Base-by-base conservation (phyloP, 2,888 invertebrate species). In the Argynnis bischoffii region DNA sequence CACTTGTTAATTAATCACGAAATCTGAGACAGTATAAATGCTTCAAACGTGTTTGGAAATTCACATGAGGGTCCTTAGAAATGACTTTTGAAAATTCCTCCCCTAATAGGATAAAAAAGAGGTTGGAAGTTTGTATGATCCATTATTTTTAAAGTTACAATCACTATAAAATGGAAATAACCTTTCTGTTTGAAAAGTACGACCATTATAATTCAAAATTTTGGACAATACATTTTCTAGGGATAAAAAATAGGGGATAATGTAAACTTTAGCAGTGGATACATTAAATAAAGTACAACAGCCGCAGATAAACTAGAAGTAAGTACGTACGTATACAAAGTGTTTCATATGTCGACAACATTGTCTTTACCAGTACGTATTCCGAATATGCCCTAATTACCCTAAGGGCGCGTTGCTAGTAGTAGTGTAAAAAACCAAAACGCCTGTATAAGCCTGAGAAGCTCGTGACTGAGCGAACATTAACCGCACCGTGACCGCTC, bases 391-490 rank as follows among this genome's bases (percentile, higher is more conserved):
- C 55, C 55, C 54, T 61, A 64, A 61, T 61, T 47, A 57, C 48
- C 57, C 61, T 41, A 50, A 67, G 61, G 67, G 60, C 51, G 64
- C 54, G 50, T 63, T 51, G 54, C 61, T 59, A 70, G 65, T 70
- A 69, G 69, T 64, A 21, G 21, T 67, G 18, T 63, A 67, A 69
- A 71, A 69, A 71, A 55, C 26, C 57, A 66, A 66, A 68, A 57
- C 16, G 63, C 50, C 65, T 66, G 41, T 66, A 66, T 70, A 68
- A 67, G 67, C 60, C 67, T 46, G 65, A 67, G 68, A 63, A 78
- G 79, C 85, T 89, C 89, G 89, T 89, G 89, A 89, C 88, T 88
- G 79, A 69, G 75, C 72, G 69, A 70, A 72, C 74, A 75, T 75
- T 71, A 74, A 70, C 61, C 64, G 70, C 78, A 70, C 75, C 79